Evolutionary conservation across 2,113 vertebrate genomes (phyloP), one percentile per base, ranked within the genome.

Genomic region (Phodopus roborovskii): DNA sequence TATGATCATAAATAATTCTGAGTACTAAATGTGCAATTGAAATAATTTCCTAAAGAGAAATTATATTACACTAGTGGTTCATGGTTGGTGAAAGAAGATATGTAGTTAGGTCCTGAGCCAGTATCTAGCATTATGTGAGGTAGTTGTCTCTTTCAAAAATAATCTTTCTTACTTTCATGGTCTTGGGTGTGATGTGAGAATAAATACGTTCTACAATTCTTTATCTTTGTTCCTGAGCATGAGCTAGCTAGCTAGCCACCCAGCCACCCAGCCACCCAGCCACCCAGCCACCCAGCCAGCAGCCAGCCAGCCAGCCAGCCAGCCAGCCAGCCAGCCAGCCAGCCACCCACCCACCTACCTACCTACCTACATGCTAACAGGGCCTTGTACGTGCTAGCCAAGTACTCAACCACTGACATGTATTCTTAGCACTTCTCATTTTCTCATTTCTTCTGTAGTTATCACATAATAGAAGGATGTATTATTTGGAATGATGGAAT

Each of bases 171-270:
- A 28, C 53, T 60, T 82, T 82, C 22, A 26, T 39, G 7, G 48
- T 79, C 64, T 96, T 82, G 78, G 88, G 70, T 94, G 33, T 94
- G 12, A 70, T 89, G 42, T 88, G 45, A 39, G 92, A 93, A 88
- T 88, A 73, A 93, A 85, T 88, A 73, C 81, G 48, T 95, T 97
- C 48, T 30, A 71, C 19, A 24, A 70, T 56, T 48, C 28, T 88
- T 62, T 62, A 26, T 15, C 45, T 88, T 19, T 26, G 64, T 91
- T 30, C 7, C 7, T 64, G 89, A 94, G 50, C 17, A 85, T 89
- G 71, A 95, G 90, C n/a, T 84, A 89, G 4, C 5, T 92, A 30
- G 78, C 95, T 77, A 85, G n/a, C n/a, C n/a, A n/a, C n/a, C n/a
- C n/a, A n/a, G n/a, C n/a, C n/a, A n/a, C n/a, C n/a, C n/a, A n/a